Conservation (phyloP, 1,140 invertebrate species). For the Ceratina calcarata region DNA sequence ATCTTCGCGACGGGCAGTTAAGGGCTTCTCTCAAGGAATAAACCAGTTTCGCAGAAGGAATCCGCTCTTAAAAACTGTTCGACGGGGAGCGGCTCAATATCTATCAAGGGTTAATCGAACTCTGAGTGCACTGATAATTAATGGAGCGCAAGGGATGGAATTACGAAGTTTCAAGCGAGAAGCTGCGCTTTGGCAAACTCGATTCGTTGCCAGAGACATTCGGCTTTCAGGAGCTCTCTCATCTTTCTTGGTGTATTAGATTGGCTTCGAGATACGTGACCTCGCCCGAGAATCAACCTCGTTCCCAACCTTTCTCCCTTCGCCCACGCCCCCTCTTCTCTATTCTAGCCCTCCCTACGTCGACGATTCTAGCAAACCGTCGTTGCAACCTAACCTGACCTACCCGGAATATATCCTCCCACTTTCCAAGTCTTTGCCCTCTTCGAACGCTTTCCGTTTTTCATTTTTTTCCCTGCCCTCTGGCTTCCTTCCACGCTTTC, state of each 20-base stretch:
- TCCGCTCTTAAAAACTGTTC: neutral
- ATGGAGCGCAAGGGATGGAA: constrained; percentile 3
- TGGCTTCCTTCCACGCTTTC: constrained; percentile 23
- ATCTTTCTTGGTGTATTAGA: constrained; percentile 75
- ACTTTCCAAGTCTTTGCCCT: constrained; percentile 38
- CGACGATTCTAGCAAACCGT: constrained; percentile 51
- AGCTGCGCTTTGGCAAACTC: constrained; percentile 15
- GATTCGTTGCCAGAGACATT: constrained; percentile 61
- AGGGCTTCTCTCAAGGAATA: too few relatives aligned
- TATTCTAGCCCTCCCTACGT: constrained; percentile 37
- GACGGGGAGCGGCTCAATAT: too few relatives aligned
- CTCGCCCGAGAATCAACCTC: constrained; percentile 76
- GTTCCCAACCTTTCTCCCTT: constrained; percentile 60
- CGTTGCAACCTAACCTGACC: constrained; percentile 62
- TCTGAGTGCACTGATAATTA: constrained; percentile 24
- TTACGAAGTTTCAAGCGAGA: constrained; percentile 1
- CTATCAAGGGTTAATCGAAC: constrained; percentile 11
- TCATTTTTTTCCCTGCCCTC: constrained; percentile 6
- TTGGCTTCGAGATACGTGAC: constrained; percentile 79
- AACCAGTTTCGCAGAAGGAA: neutral
- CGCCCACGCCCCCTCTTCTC: constrained; percentile 31
- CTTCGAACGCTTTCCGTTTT: constrained; percentile 16
- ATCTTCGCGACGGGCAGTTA: too few relatives aligned
- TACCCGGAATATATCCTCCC: constrained; percentile 56
- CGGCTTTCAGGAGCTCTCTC: constrained; percentile 33